These are phyloP conservation scores for Lasius fuliginosus DNA, from an alignment of 2,888 invertebrate species.

Conservation along the genomic window DNA sequence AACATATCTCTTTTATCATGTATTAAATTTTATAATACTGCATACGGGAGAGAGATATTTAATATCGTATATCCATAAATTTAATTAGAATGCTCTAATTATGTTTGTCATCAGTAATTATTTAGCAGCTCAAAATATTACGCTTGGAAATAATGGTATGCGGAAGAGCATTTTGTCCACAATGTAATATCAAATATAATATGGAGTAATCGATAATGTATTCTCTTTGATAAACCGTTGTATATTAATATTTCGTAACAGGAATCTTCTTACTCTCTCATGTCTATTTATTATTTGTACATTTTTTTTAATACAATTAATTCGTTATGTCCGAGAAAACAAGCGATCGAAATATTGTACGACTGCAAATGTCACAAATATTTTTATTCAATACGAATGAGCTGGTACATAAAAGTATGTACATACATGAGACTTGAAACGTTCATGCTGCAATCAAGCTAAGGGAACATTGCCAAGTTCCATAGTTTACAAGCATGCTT, in stretches of 20 bases:
- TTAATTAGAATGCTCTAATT: slow-evolving; percentile 39
- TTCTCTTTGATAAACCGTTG: background rate
- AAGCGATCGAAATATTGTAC: background rate
- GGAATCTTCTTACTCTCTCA: background rate
- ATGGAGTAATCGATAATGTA: background rate
- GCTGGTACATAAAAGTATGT: slow-evolving; percentile 30
- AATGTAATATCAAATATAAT: slow-evolving; percentile 18
- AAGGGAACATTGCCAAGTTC: background rate
- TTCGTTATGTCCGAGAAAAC: background rate
- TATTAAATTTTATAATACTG: slow-evolving; percentile 1
- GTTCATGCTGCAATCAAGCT: slow-evolving; percentile 16
- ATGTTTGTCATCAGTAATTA: slow-evolving; percentile 16
- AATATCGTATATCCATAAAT: background rate
- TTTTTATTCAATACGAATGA: slow-evolving; percentile 8
- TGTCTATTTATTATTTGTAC: background rate
- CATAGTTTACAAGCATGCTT: background rate
- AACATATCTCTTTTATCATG: background rate
- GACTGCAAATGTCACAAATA: background rate
- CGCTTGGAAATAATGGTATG: background rate
- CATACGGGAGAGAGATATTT: background rate
- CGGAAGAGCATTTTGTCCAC: background rate
- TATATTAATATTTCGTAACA: background rate
- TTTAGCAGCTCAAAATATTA: background rate
- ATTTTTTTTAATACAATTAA: background rate
- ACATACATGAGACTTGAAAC: slow-evolving; percentile 44